Evolutionary conservation across 2,888 invertebrate genomes (phyloP).

Genomic region (Melinaea menophilus): DNA sequence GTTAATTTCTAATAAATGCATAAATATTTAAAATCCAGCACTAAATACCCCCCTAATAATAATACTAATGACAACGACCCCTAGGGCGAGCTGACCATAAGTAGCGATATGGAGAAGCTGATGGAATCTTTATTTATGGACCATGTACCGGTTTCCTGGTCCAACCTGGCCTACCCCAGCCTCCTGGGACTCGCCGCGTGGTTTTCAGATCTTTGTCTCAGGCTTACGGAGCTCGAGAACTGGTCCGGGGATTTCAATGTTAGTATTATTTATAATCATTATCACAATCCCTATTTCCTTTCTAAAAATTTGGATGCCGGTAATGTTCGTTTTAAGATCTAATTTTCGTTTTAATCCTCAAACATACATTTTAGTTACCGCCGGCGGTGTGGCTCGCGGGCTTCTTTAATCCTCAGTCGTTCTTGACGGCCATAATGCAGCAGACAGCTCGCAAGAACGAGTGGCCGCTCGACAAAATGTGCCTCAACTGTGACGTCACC

Average conservation of each 20-base stretch:
- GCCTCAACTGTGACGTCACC: constrained; percentile 95
- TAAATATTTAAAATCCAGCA: too few species aligned
- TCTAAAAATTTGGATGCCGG: not conserved
- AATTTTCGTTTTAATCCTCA: too few species aligned
- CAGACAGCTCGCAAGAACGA: constrained; percentile 97
- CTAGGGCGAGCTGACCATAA: constrained; percentile 95
- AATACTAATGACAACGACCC: not conserved
- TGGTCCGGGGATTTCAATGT: constrained; percentile 93
- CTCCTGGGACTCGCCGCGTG: constrained; percentile 88
- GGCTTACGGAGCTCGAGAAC: constrained; percentile 88
- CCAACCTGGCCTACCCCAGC: constrained; percentile 92
- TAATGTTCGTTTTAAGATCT: not conserved
- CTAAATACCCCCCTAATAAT: too few species aligned
- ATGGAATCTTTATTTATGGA: constrained; percentile 93
- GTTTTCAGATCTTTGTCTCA: constrained; percentile 90
- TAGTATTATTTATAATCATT: constrained; percentile 32
- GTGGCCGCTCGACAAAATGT: constrained; percentile 98
- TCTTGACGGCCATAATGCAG: constrained; percentile 98
- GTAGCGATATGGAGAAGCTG: constrained; percentile 92
- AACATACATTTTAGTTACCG: constrained; percentile 78
- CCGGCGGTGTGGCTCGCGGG: constrained; percentile 95
- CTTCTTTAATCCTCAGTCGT: constrained; percentile 98
- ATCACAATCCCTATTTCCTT: not conserved
- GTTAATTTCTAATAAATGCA: too few species aligned
- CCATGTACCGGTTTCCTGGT: constrained; percentile 91